Base-by-base conservation (phyloP, 2,888 invertebrate genomes). In the Spisula subtruncata region DNA sequence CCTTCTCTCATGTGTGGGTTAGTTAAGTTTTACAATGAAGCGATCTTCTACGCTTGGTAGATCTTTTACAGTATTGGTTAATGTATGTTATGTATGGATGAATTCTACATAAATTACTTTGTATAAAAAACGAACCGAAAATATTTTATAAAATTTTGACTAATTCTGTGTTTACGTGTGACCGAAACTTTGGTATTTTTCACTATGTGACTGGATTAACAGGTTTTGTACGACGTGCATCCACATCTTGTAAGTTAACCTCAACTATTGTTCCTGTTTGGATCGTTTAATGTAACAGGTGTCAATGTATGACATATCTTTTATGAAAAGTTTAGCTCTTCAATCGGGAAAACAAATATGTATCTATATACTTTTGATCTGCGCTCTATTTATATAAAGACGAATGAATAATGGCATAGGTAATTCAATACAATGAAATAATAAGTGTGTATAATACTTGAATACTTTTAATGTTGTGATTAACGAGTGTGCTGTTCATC, bases 31-130 rank as follows among this genome's bases (percentile, higher is more conserved):
- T 85, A 85, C 80, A 85, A 80, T 85, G 80, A 80, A 41, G 80
- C 56, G 79, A 85, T 85, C 54, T 85, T 80, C 75, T 54, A 85
- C 85, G 85, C 85, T 85, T 80, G 29, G 56, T 51, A 51, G 79
- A 46, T 35, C 71, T 29, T 48, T 25, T 60, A 85, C 85, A n/a
- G 51, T 85, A 79, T 83, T 54, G 66, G 60, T 60, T 60, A 56
- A 83, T 83, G 56, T 85, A 51, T 71, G 75, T 85, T 84, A 84
- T 84, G 71, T 84, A 75, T 79, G 80, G 79, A 16, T 79, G 54
- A 85, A 80, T 54, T 85, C 20, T 25, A 56, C 85, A 80, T 85
- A 85, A 51, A 85, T 25, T 83, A 32, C 35, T 29, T 81, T 41
- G 48, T 81, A 48, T 48, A 46, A 48, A 46, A 14, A 46, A 14